Base-by-base conservation (phyloP, 2,888 invertebrate species). In the Drosophila eohydei region DNA sequence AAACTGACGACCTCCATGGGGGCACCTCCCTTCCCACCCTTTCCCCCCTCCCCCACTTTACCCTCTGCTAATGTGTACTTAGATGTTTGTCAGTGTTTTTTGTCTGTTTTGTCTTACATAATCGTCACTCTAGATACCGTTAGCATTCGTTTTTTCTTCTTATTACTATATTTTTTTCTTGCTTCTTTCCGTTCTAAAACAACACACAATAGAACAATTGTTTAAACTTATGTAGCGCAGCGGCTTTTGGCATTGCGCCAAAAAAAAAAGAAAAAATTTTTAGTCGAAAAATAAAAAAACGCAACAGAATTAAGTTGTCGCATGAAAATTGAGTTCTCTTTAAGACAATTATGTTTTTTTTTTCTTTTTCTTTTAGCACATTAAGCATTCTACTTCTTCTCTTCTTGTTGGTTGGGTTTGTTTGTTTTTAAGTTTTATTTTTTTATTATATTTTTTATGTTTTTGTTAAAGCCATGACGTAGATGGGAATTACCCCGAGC, bases 81-180 rank as follows among this genome's bases (percentile, higher is more conserved):
- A 86, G 89, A 86, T 89, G 86, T 84, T 85, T 89, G 83, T 82
- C 74, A 30, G 36, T 41, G 38, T 65, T 61, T 74, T 9, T 56
- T 58, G 71, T 78, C 71, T 84, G 73, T 80, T 85, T 86, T 89
- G 81, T 81, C 88, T 87, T 87, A 89, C 86, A 87, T 89, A 87
- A 89, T 89, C 90, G 83, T 89, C 85, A 85, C 88, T 86, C 88
- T 77, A 86, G 85, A 78, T 85, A 89, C 84, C 74, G 85, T 77
- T 82, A 81, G 74, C 67, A 71, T 73, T 81, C 65, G 38, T 16
- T 30, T 14, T 40, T 30, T n/a, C 28, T n/a, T 38, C n/a, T 16
- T 38, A 38, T 38, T 54, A 26, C 7, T 28, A 40, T 61, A 60
- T 63, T 54, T n/a, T 48, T 59, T 50, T 65, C 9, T 34, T 50